Percentiles rank a stretch among this genome's conserved stretches.
phyloP scores from a whole-genome alignment of 35 echinoderm and acorn worm species.

The Heliocidaris tuberculata region DNA sequence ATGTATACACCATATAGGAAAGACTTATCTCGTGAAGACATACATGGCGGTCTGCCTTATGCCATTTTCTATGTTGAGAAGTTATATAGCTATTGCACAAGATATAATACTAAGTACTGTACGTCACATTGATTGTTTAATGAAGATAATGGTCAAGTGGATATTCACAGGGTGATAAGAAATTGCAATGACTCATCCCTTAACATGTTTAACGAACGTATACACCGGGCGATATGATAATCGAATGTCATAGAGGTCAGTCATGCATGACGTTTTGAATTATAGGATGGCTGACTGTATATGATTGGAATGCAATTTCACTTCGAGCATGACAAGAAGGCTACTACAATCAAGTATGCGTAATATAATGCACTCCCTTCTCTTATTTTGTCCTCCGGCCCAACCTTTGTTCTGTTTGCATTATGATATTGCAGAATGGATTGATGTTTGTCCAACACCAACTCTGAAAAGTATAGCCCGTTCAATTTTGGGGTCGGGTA shows the following conservation, averaged over 20 bases:
- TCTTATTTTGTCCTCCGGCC: too few species aligned
- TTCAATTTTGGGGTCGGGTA: not conserved
- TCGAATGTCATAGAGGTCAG: not conserved
- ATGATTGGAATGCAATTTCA: not conserved
- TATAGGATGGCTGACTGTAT: not conserved
- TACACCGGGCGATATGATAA: not conserved
- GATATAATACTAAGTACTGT: not conserved
- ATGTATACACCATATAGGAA: not conserved
- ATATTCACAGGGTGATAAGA: too few species aligned
- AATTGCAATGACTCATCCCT: too few species aligned
- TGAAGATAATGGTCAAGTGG: not conserved
- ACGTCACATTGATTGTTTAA: not conserved
- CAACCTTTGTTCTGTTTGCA: not conserved
- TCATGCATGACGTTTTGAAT: not conserved
- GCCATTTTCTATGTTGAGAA: too few species aligned
- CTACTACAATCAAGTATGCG: not conserved
- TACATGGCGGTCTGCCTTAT: too few species aligned
- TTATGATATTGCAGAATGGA: not conserved
- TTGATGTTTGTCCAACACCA: not conserved
- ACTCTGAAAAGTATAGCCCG: not conserved
- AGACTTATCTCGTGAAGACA: not conserved
- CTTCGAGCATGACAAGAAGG: not conserved
- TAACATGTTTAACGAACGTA: too few species aligned
- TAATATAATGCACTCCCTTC: not conserved
- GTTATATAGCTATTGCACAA: not conserved